A percentile compares a stretch with the other conserved stretches of the same genome.
These are phyloP conservation scores for Lateolabrax maculatus DNA, from an alignment of 2,797 vertebrate genomes.

Conservation along the genomic window DNA sequence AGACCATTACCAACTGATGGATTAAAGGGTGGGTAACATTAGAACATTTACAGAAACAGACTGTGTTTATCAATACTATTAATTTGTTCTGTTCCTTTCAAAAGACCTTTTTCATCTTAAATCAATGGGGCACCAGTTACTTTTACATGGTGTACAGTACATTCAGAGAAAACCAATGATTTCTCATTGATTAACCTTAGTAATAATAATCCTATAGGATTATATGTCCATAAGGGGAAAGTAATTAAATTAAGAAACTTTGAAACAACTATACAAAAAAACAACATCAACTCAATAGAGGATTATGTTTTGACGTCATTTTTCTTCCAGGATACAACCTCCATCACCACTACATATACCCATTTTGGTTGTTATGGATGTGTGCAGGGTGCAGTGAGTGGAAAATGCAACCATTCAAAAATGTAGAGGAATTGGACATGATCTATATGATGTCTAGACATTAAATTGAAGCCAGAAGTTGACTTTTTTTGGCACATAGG, in stretches of 20 bases:
- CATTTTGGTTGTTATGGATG: background rate
- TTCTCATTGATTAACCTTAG: constrained; percentile 19
- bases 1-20: constrained; percentile 39
- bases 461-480: background rate
- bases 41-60: constrained; percentile 11
- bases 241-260: background rate
- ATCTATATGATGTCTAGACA: constrained; percentile 14
- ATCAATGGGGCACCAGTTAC: constrained; percentile 7
- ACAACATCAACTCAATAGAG: background rate
- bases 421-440: background rate
- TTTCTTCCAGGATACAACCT: background rate
- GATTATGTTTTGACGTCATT: background rate
- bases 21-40: constrained; percentile 37
- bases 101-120: constrained; percentile 24
- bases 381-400: background rate
- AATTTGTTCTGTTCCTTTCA: constrained; percentile 45
- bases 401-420: background rate
- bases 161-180: constrained; percentile 6
- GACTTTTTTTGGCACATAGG: background rate
- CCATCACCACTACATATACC: background rate
- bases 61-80: constrained; percentile 41
- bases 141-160: constrained; percentile 19
- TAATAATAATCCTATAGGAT: too few relatives aligned
- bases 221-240: background rate
- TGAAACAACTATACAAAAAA: background rate